Evolutionary conservation across 2,797 vertebrate genomes (phyloP), one percentile per base, ranked within the genome.

Genomic region (Heteromormyrus szaboi): DNA sequence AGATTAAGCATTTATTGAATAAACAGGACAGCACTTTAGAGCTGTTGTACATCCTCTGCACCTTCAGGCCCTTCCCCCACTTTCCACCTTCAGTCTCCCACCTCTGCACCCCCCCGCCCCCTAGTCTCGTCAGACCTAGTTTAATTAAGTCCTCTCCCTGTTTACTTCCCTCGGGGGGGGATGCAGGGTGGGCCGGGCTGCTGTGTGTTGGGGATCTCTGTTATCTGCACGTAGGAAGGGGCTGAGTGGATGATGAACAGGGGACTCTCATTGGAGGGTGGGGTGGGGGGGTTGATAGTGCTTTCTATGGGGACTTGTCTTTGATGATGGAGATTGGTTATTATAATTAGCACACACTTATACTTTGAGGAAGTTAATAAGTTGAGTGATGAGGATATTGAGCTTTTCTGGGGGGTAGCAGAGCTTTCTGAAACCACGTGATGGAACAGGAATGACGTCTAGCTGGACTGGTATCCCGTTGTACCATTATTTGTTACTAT

Each of bases 1-100:
- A 87, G 29, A 87, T 86, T 86, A 86, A 86, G 53, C 50, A 22
- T 62, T 54, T 65, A 62, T 87, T 87, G 86, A 65, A 87, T 87
- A 65, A 87, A 87, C 86, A 87, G 54, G 37, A 87, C 37, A 65
- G 86, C 86, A 87, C 19, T 87, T 46, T 53, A 46, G 37, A 65
- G 86, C 44, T 87, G 29, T 22, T 46, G 9, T 62, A 65, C 56
- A 33, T 48, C 22, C 54, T 9, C 12, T 6, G 17, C 54, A n/a
- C 54, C 5, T 48, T 87, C 22, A 25, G 17, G 14, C 41, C 3
- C 19, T 41, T 41, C 19, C 56, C 86, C 54, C 29, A 22, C 19
- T 25, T 46, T 22, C 54, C 86, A 33, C 54, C 50, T 54, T 89
- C 41, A 37, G 44, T 54, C 37, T 54, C 76, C 65, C 85, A 8